Base-by-base conservation (phyloP, 2,797 vertebrate genomes). In the Sebastes itinus region DNA sequence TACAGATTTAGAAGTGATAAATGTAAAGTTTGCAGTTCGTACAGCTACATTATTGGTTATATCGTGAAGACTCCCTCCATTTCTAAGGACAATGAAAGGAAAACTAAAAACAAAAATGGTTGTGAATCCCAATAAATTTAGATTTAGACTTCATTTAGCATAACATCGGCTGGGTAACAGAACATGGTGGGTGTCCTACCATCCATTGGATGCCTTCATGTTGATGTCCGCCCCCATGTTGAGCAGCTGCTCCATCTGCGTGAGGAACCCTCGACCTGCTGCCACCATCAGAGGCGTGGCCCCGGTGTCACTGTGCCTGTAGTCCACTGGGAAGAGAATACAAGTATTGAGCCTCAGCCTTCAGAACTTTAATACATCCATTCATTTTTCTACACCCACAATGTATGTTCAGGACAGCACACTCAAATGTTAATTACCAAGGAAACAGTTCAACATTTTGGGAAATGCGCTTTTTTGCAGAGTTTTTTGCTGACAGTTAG, bases 211-310 rank as follows among this genome's bases (percentile, higher is more conserved):
- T 22, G 97, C 96, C 93, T 95, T 99, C 81, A 94, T 85, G 82
- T 96, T 95, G 78, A 97, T 89, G 74, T 94, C 96, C 25, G 98
- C 97, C 80, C 98, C 98, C 96, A 99, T 96, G 77, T 89, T 96
- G 80, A 99, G 96, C 63, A 99, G 94, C 80, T 98, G 97, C 72
- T 98, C 97, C 81, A 97, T 96, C 89, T 97, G 97, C 75, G 92
- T 90, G 63, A 97, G 83, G 83, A 99, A 98, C 5, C 98, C 98
- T 88, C 96, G 95, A 38, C 96, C 97, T 56, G 98, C 95, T 64
- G 98, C 96, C 81, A 96, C 95, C 98, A 99, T 99, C 88, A 99
- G 91, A n/a, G 97, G 87, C 3, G 98, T 97, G 1, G 88, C 95
- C 6, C 97, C 97, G 2, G 97, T 98, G 87, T 97, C 96, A 75